Percentiles rank a stretch among this genome's conserved stretches.
Conservation (phyloP, 2,113 vertebrate genomes). For the Spilogale gracilis region DNA sequence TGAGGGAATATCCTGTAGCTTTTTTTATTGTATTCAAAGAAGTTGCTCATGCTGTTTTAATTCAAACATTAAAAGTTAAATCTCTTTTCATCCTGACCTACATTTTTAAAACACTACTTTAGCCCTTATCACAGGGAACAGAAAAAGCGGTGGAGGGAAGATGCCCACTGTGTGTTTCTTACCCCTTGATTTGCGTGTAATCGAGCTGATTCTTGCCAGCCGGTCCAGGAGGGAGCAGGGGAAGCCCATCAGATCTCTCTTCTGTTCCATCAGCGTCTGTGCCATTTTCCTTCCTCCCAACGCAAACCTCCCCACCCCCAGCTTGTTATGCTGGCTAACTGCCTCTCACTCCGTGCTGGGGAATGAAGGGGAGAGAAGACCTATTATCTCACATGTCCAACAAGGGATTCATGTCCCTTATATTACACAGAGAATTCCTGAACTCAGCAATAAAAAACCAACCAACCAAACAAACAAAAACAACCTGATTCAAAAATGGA, state of each 20-base stretch:
- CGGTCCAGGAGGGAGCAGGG: background rate
- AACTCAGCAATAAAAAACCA: background rate
- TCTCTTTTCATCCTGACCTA: conserved; percentile 77
- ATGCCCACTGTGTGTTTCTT: background rate
- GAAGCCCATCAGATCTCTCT: background rate
- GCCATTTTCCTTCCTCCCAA: background rate
- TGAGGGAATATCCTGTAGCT: conserved; percentile 83
- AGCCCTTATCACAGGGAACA: background rate
- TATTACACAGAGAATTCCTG: background rate
- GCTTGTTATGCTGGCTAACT: background rate
- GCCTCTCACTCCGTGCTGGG: background rate
- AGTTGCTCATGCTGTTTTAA: conserved; percentile 76
- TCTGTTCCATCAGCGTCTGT: background rate
- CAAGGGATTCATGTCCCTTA: no score
- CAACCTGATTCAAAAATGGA: background rate
- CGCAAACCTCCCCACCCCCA: background rate
- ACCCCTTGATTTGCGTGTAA: background rate
- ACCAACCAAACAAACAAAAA: background rate
- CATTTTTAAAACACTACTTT: conserved; percentile 71
- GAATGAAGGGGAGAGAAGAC: background rate
- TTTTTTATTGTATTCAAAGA: conserved; percentile 80
- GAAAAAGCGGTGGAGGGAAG: background rate
- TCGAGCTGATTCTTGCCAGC: background rate
- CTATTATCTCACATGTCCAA: background rate
- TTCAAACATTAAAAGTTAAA: conserved; percentile 84